Percentiles rank a stretch among this genome's conserved stretches.
Conservation (phyloP, 2,888 invertebrate genomes). For the Cephus pulcher region DNA sequence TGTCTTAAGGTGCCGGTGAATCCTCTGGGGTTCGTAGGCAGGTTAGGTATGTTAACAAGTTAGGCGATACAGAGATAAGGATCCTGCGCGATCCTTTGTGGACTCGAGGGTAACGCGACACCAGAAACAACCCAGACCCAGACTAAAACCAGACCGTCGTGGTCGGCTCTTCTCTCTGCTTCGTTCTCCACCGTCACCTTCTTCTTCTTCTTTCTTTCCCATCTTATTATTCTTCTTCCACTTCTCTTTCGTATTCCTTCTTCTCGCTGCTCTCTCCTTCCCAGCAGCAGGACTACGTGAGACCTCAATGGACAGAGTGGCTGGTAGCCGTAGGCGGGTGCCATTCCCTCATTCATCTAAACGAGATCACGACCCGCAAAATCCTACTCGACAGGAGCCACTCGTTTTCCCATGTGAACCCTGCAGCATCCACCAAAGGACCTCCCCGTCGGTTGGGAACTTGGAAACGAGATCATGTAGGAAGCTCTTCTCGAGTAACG, state of each 20-base stretch:
- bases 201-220: constrained; percentile 10
- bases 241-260: constrained; percentile 14
- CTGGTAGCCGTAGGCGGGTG: constrained; percentile 40
- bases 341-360: constrained; percentile 48
- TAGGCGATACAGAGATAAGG: constrained; percentile 64
- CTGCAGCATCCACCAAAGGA: background rate
- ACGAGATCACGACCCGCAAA: constrained; percentile 35
- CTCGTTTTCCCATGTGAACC: constrained; percentile 35
- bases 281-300: constrained; percentile 28
- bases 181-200: constrained; percentile 23
- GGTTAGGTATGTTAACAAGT: constrained; percentile 66
- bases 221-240: constrained; percentile 9
- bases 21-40: constrained; percentile 46
- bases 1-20: constrained; percentile 47
- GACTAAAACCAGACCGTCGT: constrained; percentile 46
- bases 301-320: constrained; percentile 36
- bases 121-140: constrained; percentile 52
- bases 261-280: background rate
- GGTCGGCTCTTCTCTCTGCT: constrained; percentile 13
- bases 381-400: constrained; percentile 20
- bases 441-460: background rate
- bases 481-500: background rate
- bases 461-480: background rate
- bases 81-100: constrained; percentile 62
- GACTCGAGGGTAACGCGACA: constrained; percentile 61